Evolutionary conservation across 2,888 invertebrate genomes (phyloP).

Genomic region (Laothoe populi): DNA sequence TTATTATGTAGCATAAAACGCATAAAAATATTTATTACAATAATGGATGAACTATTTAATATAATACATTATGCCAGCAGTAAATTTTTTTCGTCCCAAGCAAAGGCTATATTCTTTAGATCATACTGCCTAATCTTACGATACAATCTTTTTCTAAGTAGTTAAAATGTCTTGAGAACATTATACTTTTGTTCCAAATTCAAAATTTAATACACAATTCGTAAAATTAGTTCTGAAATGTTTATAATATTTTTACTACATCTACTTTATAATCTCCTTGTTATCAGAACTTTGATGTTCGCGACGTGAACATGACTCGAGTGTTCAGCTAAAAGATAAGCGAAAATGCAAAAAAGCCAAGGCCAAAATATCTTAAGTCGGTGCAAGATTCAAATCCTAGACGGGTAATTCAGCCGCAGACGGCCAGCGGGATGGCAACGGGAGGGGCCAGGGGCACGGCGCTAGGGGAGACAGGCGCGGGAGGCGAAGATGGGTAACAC

Average conservation of each 20-base stretch:
- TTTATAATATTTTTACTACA: conserved; percentile 6
- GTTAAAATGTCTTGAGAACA: too few species aligned
- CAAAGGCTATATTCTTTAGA: too few species aligned
- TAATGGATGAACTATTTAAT: too few species aligned
- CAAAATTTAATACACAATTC: too few species aligned
- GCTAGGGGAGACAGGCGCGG: conserved; percentile 37
- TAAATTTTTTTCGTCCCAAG: too few species aligned
- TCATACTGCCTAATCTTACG: too few species aligned
- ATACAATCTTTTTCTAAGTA: too few species aligned
- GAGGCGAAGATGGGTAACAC: conserved; percentile 70
- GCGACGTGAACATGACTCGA: conserved; percentile 2
- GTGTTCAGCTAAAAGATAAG: conserved; percentile 14
- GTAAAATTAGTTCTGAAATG: not conserved
- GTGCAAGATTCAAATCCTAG: conserved; percentile 51
- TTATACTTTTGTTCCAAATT: too few species aligned
- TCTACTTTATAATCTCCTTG: not conserved
- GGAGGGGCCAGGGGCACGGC: conserved; percentile 37
- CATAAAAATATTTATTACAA: too few species aligned
- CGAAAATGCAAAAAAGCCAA: conserved; percentile 19
- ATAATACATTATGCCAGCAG: too few species aligned
- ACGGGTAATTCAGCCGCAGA: conserved; percentile 58
- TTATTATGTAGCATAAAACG: too few species aligned
- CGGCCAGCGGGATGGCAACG: conserved; percentile 37
- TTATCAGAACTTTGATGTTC: conserved; percentile 8
- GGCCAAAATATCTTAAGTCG: conserved; percentile 31